Percentiles rank a stretch among this genome's conserved stretches.
phyloP scores from a whole-genome alignment of 30 jellyfish, hydroid and myxozoan genomes.

The Catostylus mosaicus region DNA sequence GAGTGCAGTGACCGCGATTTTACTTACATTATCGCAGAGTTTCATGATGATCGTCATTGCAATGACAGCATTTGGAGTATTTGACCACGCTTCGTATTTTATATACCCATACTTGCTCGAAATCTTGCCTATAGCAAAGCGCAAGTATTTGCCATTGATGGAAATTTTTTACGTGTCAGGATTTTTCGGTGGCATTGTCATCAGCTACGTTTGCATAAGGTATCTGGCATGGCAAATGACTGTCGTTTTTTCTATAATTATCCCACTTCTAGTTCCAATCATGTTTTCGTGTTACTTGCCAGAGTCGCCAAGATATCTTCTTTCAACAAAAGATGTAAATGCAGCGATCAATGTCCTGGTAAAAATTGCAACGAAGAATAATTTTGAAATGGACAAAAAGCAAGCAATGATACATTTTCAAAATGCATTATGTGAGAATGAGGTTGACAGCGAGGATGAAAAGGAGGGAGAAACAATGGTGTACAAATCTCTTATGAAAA shows the following conservation, averaged over 20 bases:
- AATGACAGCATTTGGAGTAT: background rate
- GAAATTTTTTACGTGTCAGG: background rate
- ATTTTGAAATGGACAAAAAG: background rate
- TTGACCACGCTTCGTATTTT: background rate
- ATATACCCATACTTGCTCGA: slow-evolving; percentile 4
- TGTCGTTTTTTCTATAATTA: background rate
- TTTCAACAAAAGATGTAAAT: background rate
- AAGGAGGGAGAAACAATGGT: background rate
- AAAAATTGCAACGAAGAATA: background rate
- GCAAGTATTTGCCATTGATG: background rate
- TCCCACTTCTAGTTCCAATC: background rate
- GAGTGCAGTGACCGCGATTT: background rate
- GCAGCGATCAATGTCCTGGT: background rate
- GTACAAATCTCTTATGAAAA: too few species aligned
- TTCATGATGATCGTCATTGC: background rate
- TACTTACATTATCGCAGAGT: background rate
- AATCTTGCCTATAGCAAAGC: background rate
- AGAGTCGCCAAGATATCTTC: background rate
- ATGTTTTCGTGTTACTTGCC: background rate
- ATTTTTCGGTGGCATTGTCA: background rate
- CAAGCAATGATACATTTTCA: background rate
- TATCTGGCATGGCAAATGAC: background rate
- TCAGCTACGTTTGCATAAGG: background rate
- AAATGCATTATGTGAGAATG: background rate
- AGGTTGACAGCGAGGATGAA: background rate